A percentile compares a stretch with the other conserved stretches of the same genome.
Conservation (phyloP, 2,888 invertebrate species). For the Ecdyonurus torrentis region DNA sequence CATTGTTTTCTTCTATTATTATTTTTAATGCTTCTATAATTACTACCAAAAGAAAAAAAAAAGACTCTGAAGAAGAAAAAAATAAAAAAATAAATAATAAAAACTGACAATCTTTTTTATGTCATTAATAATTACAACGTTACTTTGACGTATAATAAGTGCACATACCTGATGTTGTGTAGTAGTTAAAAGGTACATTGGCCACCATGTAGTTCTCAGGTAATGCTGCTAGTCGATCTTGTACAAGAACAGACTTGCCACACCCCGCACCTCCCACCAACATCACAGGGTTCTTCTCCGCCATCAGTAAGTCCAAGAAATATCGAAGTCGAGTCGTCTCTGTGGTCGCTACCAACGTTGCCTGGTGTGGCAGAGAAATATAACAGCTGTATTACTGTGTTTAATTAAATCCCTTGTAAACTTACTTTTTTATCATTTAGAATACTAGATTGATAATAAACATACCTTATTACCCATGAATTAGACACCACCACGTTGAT, state of each 20-base stretch:
- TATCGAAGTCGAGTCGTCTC: slow-evolving; percentile 78
- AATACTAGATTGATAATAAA: too few species aligned
- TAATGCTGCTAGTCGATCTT: slow-evolving; percentile 58
- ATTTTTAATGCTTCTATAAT: too few species aligned
- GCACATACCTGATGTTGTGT: slow-evolving; percentile 67
- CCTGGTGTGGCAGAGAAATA: too few species aligned
- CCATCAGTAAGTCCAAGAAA: slow-evolving; percentile 72
- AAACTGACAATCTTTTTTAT: too few species aligned
- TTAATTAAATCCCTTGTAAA: too few species aligned
- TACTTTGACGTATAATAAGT: not conserved
- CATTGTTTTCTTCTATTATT: too few species aligned
- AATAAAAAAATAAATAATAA: not conserved
- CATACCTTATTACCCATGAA: too few species aligned
- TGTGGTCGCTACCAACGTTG: slow-evolving; percentile 68
- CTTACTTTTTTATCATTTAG: too few species aligned
- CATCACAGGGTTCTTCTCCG: slow-evolving; percentile 70
- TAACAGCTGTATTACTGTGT: too few species aligned
- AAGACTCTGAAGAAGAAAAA: not conserved
- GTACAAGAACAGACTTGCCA: slow-evolving; percentile 83
- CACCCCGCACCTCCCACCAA: slow-evolving; percentile 77
- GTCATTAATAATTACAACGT: not conserved
- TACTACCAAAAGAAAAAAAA: not conserved
- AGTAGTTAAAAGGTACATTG: slow-evolving; percentile 89
- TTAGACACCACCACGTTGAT: too few species aligned
- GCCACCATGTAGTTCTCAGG: slow-evolving; percentile 63